Evolutionary conservation across 2,888 invertebrate genomes (phyloP).

Genomic region (Malacosoma neustria): DNA sequence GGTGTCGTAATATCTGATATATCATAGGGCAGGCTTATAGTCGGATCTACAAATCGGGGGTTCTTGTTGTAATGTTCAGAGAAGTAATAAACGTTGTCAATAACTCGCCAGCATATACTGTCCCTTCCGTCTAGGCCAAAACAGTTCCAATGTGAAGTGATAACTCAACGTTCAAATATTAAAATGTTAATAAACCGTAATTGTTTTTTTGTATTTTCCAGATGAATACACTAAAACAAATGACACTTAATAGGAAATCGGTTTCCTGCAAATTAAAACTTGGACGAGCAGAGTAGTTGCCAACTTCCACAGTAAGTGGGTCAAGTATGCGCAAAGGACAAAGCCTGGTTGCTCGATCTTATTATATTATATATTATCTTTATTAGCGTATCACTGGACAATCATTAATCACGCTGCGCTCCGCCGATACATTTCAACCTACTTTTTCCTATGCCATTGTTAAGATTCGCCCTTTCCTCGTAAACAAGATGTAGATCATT

Average conservation of each 20-base stretch:
- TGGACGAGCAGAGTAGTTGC: slow-evolving; percentile 28
- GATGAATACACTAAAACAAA: slow-evolving; percentile 9
- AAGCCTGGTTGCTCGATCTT: slow-evolving; percentile 27
- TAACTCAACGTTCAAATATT: too few species aligned
- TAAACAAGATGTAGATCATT: slow-evolving; percentile 37
- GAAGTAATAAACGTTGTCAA: background rate
- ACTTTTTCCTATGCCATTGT: slow-evolving; percentile 29
- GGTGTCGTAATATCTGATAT: slow-evolving; percentile 22
- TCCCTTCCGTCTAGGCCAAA: too few species aligned
- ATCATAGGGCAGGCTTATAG: slow-evolving; percentile 11
- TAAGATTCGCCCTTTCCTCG: slow-evolving; percentile 26
- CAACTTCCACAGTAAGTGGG: slow-evolving; percentile 47
- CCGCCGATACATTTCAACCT: slow-evolving; percentile 36
- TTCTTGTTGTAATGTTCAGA: slow-evolving; percentile 1
- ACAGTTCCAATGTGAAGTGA: too few species aligned
- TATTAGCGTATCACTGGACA: slow-evolving; percentile 46
- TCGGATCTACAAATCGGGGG: too few species aligned
- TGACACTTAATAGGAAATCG: slow-evolving; percentile 37
- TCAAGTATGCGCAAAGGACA: slow-evolving; percentile 60
- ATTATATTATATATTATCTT: too few species aligned
- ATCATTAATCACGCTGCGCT: slow-evolving; percentile 46
- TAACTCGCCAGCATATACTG: too few species aligned
- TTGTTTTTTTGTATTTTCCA: too few species aligned
- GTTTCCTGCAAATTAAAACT: slow-evolving; percentile 40
- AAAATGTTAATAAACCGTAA: too few species aligned